phyloP scores from a whole-genome alignment of 1,140 invertebrate species.

The Globodera rostochiensis region DNA sequence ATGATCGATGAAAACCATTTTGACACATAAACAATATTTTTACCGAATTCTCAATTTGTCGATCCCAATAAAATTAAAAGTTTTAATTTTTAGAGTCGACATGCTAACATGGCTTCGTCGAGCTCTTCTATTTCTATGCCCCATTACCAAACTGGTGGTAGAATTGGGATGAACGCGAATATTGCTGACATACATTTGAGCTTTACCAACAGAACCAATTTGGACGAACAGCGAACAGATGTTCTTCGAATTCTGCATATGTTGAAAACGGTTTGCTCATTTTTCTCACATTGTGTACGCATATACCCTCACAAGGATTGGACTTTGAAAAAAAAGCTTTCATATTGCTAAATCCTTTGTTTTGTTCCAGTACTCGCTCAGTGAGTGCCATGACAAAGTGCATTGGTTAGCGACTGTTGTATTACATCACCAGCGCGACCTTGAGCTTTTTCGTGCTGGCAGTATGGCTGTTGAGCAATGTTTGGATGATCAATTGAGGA shows the following conservation, averaged over 20 bases:
- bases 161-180: neutral
- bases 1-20: no score
- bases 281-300: neutral
- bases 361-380: slow-evolving; percentile 1
- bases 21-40: no score
- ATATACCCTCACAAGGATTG: no score
- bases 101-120: no score
- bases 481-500: neutral
- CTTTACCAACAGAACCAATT: neutral
- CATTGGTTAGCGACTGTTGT: neutral
- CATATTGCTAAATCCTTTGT: neutral
- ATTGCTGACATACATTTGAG: neutral
- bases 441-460: slow-evolving; percentile 4
- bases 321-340: no score
- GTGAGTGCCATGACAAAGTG: neutral
- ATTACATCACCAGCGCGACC: slow-evolving; percentile 10
- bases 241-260: neutral
- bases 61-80: no score
- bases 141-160: neutral
- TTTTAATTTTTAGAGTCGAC: no score
- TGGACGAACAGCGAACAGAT: neutral
- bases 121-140: neutral
- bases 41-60: no score
- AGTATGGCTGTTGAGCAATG: slow-evolving; percentile 11
- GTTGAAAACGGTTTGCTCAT: neutral